Conservation (phyloP, 2,888 invertebrate genomes). For the Pollenia griseotomentosa region DNA sequence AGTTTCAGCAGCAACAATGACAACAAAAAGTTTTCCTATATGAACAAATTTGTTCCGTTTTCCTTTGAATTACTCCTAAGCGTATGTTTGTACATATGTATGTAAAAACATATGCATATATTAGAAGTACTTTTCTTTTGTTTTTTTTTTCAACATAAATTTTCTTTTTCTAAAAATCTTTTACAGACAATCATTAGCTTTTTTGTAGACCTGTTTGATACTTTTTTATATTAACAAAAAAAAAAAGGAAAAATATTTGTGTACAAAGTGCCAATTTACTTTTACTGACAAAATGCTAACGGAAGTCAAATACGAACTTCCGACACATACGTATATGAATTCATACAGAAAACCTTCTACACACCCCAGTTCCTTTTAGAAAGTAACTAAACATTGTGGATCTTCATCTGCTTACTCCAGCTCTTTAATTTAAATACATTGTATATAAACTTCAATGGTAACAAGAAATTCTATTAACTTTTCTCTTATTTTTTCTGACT, state of each 20-base stretch:
- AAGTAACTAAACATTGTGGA: neutral
- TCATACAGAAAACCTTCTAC: constrained; percentile 19
- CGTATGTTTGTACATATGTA: neutral
- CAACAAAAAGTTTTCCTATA: constrained; percentile 32
- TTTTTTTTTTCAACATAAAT: constrained; percentile 6
- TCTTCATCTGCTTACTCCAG: neutral
- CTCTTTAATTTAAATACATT: neutral
- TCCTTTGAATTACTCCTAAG: neutral
- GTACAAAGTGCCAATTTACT: constrained; percentile 71
- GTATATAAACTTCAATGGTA: constrained; percentile 5
- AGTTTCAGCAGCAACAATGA: constrained; percentile 19
- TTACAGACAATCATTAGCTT: constrained; percentile 70
- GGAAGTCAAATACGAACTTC: constrained; percentile 75
- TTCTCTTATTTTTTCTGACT: neutral
- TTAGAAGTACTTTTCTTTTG: constrained; percentile 5
- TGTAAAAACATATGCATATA: constrained; percentile 56
- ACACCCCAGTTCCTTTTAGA: neutral
- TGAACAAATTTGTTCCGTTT: constrained; percentile 50
- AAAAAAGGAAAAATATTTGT: constrained; percentile 6
- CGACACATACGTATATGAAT: constrained; percentile 56
- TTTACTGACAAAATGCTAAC: constrained; percentile 75
- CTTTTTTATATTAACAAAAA: neutral
- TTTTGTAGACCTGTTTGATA: neutral
- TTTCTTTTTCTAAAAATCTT: constrained; percentile 45
- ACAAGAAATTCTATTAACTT: constrained; percentile 60